These are phyloP conservation scores for Pangasius krempfi DNA, from an alignment of 2,797 vertebrate genomes.

Conservation along the genomic window DNA sequence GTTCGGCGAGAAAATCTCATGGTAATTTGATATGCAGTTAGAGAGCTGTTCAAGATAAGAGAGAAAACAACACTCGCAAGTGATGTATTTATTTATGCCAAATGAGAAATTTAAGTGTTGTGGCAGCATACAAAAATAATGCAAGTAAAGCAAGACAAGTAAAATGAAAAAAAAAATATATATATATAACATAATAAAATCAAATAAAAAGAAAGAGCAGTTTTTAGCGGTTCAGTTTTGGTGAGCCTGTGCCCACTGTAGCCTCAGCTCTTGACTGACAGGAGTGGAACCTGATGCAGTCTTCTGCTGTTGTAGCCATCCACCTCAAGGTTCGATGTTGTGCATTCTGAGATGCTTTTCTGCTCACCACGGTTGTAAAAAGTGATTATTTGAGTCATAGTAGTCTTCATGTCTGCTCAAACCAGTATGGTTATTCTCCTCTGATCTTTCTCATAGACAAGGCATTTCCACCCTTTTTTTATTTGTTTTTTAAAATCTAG, in stretches of 20 bases:
- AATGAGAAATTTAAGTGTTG: not conserved
- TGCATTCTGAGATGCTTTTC: constrained; percentile 2
- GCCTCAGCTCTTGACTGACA: not conserved
- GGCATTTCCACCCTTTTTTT: not conserved
- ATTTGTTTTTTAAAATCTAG: not conserved
- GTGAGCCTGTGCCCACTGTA: not conserved
- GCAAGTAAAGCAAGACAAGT: not conserved
- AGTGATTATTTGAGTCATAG: not conserved
- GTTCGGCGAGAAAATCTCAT: constrained; percentile 78
- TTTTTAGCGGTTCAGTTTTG: not conserved
- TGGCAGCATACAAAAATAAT: not conserved
- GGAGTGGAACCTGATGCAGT: not conserved
- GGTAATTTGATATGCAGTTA: constrained; percentile 61
- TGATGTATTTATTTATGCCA: not conserved
- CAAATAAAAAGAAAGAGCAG: not conserved
- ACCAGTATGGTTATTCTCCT: not conserved
- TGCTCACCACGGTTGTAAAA: not conserved
- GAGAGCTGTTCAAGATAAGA: not conserved
- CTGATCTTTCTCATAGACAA: not conserved
- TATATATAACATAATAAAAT: not conserved
- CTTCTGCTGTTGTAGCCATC: not conserved
- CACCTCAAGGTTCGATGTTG: not conserved
- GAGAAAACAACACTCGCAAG: not conserved
- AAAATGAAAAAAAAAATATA: not conserved
- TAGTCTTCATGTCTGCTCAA: not conserved